Evolutionary conservation across 2,797 vertebrate genomes (phyloP).

Genomic region (Pantherophis alleghaniensis): DNA sequence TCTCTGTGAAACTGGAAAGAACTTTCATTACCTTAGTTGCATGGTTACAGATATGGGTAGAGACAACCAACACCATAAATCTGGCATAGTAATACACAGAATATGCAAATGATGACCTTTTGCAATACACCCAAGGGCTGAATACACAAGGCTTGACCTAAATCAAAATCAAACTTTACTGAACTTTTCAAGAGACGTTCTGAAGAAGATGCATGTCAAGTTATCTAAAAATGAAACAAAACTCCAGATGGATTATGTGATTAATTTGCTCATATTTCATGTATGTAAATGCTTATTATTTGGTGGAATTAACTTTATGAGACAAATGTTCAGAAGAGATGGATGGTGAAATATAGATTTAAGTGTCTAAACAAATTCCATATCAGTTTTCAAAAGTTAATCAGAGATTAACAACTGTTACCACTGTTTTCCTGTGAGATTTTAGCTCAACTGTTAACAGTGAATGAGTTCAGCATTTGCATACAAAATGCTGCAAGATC

Average conservation of each 20-base stretch:
- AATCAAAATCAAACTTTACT: neutral
- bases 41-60: neutral
- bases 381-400: neutral
- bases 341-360: neutral
- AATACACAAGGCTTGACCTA: neutral
- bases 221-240: neutral
- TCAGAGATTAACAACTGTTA: neutral
- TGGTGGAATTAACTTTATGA: neutral
- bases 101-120: neutral
- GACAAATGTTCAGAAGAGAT: neutral
- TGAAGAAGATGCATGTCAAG: neutral
- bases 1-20: neutral
- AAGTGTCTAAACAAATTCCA: neutral
- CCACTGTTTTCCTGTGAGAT: neutral
- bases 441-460: neutral
- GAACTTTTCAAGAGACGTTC: neutral
- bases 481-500: neutral
- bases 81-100: neutral
- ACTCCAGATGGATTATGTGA: neutral
- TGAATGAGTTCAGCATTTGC: neutral
- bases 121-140: neutral
- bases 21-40: neutral
- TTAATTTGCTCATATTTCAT: neutral
- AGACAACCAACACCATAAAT: neutral
- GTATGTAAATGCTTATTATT: neutral